Evolutionary conservation across 2,797 vertebrate species (phyloP).

Genomic region (Coccyzus lansbergi): DNA sequence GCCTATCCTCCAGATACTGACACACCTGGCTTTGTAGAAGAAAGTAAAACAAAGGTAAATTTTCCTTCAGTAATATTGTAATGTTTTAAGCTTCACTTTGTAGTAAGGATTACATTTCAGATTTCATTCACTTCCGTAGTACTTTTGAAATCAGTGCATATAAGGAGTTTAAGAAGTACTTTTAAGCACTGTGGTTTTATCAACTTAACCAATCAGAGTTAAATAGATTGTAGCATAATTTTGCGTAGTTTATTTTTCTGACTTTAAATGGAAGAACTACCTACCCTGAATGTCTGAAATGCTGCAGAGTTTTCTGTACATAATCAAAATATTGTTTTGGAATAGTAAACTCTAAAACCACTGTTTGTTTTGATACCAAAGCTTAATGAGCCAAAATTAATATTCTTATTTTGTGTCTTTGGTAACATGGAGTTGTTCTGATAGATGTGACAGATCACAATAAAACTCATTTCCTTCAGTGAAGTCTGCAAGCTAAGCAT

Average conservation of each 20-base stretch:
- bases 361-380: background rate
- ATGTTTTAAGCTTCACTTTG: background rate
- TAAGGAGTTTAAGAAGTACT: background rate
- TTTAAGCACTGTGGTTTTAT: background rate
- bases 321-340: background rate
- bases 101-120: background rate
- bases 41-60: conserved; percentile 92
- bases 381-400: background rate
- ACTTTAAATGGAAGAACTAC: background rate
- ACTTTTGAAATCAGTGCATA: background rate
- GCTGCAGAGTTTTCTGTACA: background rate
- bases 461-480: background rate
- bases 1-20: conserved; percentile 98
- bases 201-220: background rate
- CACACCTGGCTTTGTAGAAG: conserved; percentile 91
- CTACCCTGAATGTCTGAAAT: background rate
- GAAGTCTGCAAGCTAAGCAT: background rate
- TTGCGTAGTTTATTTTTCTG: background rate
- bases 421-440: background rate
- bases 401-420: background rate
- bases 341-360: background rate
- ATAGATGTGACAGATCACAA: background rate
- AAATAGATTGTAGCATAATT: background rate
- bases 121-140: background rate
- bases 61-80: background rate